These are phyloP conservation scores for Theristicus caerulescens DNA, from an alignment of 2,113 vertebrate genomes.

Conservation along the genomic window DNA sequence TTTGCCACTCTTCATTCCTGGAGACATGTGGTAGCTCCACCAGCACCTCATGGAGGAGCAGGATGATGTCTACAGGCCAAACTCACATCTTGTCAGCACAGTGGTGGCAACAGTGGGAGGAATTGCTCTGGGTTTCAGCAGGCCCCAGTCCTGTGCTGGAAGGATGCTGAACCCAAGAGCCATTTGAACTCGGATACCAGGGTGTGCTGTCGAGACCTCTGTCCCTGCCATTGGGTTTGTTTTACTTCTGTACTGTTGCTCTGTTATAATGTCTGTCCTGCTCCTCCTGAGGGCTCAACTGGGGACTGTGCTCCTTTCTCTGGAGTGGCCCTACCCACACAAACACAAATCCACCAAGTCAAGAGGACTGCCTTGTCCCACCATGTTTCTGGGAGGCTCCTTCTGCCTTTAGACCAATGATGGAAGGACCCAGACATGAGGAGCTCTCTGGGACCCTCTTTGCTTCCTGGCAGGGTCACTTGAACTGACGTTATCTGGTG, in stretches of 20 bases:
- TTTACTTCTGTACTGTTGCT: background rate
- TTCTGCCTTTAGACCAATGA: background rate
- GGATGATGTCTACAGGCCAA: background rate
- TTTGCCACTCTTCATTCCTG: background rate
- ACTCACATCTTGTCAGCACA: background rate
- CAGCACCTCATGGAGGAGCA: background rate
- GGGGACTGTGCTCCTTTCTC: background rate
- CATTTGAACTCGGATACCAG: background rate
- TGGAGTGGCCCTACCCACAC: background rate
- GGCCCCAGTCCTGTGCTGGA: background rate
- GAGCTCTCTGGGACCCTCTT: background rate
- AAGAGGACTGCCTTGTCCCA: background rate
- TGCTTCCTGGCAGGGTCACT: background rate
- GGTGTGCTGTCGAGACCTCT: background rate
- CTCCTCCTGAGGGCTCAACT: background rate
- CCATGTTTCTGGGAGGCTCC: background rate
- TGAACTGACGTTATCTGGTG: background rate
- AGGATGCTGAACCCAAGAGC: background rate
- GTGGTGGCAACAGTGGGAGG: background rate
- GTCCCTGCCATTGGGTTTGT: background rate
- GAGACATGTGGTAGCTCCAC: background rate
- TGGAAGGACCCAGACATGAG: background rate
- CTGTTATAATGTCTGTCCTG: background rate
- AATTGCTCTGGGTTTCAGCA: fast-evolving
- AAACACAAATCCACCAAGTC: background rate